phyloP scores from a whole-genome alignment of 2,888 invertebrate species.

The Agriotes lineatus region DNA sequence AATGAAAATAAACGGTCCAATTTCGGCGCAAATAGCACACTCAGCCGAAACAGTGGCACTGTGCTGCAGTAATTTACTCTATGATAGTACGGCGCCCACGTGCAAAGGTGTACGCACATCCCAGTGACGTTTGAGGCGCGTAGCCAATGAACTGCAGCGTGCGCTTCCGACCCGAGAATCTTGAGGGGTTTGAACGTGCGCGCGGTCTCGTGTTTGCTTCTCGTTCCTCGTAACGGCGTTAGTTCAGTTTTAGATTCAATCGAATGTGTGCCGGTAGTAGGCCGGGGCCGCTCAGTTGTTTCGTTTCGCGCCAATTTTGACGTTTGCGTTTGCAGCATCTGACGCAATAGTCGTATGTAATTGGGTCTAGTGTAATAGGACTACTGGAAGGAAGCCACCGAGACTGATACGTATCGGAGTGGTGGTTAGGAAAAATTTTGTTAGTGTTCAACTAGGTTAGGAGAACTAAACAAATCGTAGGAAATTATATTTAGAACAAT shows the following conservation, averaged over 20 bases:
- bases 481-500: no score
- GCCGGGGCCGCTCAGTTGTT: neutral
- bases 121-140: constrained; percentile 25
- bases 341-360: no score
- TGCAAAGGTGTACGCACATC: constrained; percentile 38
- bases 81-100: constrained; percentile 38
- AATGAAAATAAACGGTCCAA: constrained; percentile 8
- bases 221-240: constrained; percentile 29
- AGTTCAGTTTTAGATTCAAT: constrained; percentile 32
- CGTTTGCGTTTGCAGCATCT: neutral
- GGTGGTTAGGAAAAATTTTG: no score
- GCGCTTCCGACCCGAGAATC: constrained; percentile 32
- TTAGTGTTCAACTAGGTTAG: no score
- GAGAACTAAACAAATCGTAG: no score
- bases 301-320: constrained; percentile 39
- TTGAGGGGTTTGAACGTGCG: constrained; percentile 37
- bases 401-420: no score
- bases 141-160: constrained; percentile 37
- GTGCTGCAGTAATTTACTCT: constrained; percentile 20
- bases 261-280: neutral
- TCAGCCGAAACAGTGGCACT: constrained; percentile 3
- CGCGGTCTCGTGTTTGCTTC: constrained; percentile 44
- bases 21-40: neutral
- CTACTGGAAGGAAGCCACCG: no score
- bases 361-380: no score